Evolutionary conservation across 2,888 invertebrate species (phyloP), one percentile per base, ranked within the genome.

Genomic region (Lithophane socia): DNA sequence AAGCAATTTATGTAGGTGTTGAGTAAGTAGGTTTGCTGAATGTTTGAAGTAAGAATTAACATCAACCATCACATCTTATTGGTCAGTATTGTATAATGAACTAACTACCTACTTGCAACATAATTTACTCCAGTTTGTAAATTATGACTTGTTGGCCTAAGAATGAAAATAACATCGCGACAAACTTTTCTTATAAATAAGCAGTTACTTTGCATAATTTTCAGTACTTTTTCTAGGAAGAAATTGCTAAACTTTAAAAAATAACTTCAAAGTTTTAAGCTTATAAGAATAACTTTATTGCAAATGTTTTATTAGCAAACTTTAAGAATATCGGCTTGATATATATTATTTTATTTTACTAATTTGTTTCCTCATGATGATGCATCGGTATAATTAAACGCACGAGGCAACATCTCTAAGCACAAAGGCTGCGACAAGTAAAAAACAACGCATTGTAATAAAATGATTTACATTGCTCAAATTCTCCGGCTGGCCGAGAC

Each of bases 381-480:
- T 86, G 69, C 85, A 86, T 89, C 84, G 85, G 74, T 75, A 86
- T 88, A 87, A 87, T 84, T 87, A 89, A 93, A 92, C 91, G 91
- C 91, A 92, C 92, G 90, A 91, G 89, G 89, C 91, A 91, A 91
- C 91, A 90, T 88, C 91, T 91, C 92, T 92, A 90, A 93, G 92
- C 92, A 93, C 93, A 94, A 94, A 95, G 92, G 92, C 92, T 88
- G 92, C 93, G 87, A 89, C 90, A 90, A 93, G 93, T 92, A 95
- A 96, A 95, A 94, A 93, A 94, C 91, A 92, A 93, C 89, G 92
- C 89, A 93, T 94, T 94, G 94, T 95, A 95, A 95, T 96, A 95
- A 96, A 96, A 96, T 95, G 95, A 95, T 95, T 96, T 95, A 96
- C 96, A 95, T 95, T 95, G 93, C 95, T 95, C 94, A 94, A 95